A percentile compares a stretch with the other conserved stretches of the same genome.
These are phyloP conservation scores for Pelecanoides urinatrix DNA, from an alignment of 2,113 vertebrate species.

Conservation along the genomic window DNA sequence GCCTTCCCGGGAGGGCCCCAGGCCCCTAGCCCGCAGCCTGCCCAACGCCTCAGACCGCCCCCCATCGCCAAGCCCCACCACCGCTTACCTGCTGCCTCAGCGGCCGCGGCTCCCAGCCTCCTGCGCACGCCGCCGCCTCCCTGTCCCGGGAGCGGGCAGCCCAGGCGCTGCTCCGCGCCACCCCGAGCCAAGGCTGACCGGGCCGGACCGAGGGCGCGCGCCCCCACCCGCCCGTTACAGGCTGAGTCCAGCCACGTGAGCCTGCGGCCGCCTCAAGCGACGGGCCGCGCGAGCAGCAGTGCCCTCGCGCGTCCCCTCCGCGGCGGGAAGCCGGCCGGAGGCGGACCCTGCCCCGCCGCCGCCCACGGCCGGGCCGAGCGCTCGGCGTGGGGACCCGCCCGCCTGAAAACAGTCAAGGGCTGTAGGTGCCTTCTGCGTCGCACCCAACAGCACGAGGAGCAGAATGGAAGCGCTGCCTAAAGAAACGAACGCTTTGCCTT, in stretches of 20 bases:
- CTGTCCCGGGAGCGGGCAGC: background rate
- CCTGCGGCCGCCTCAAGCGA: no score
- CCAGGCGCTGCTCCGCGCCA: background rate
- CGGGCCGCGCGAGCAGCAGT: no score
- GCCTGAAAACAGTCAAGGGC: background rate
- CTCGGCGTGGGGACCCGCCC: no score
- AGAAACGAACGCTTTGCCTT: no score
- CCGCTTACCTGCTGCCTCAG: background rate
- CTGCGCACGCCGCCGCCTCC: background rate
- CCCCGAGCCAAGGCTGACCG: no score
- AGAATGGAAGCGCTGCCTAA: rapidly evolving
- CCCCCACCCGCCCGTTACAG: background rate
- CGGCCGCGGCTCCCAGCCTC: background rate
- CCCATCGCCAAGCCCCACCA: background rate
- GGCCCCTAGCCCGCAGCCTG: background rate
- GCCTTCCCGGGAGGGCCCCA: background rate
- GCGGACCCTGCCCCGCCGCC: no score
- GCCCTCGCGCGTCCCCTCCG: no score
- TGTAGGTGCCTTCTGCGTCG: background rate
- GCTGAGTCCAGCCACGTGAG: no score
- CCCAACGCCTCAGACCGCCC: background rate
- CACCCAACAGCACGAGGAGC: background rate
- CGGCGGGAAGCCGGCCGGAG: no score
- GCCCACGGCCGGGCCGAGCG: background rate
- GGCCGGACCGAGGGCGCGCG: no score